Conservation (phyloP, 2,888 invertebrate genomes). For the Saturnia japonica region DNA sequence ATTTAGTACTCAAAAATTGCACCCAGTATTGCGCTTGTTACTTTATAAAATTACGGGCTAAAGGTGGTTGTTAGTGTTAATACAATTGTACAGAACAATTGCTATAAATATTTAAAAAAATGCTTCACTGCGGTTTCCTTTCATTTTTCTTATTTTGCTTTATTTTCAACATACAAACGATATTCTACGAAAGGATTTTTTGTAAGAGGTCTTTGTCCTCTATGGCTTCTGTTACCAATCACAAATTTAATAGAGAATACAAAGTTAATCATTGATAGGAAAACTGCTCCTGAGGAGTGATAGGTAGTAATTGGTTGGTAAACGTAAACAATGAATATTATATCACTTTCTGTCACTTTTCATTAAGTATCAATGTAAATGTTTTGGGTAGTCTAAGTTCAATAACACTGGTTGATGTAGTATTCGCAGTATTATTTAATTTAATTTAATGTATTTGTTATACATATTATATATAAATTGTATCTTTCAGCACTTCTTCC, state of each 20-base stretch:
- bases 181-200: not conserved
- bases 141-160: not conserved
- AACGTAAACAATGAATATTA: too few relatives aligned
- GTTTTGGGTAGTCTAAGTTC: too few relatives aligned
- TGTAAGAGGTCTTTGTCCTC: not conserved
- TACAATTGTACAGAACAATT: constrained; percentile 5
- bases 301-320: too few relatives aligned
- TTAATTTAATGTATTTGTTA: too few relatives aligned
- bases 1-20: constrained; percentile 9
- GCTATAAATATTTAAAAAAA: not conserved
- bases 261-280: too few relatives aligned
- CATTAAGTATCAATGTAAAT: too few relatives aligned
- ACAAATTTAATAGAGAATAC: not conserved
- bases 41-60: constrained; percentile 5
- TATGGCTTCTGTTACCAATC: not conserved
- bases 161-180: not conserved
- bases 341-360: too few relatives aligned
- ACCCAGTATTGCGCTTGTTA: constrained; percentile 1
- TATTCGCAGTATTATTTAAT: too few relatives aligned
- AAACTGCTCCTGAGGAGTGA: too few relatives aligned
- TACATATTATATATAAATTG: too few relatives aligned
- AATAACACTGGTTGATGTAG: too few relatives aligned
- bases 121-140: constrained; percentile 16
- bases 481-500: too few relatives aligned
- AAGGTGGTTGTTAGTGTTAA: constrained; percentile 11